Conservation (phyloP, 2,113 vertebrate genomes). For the Takifugu bimaculatus region DNA sequence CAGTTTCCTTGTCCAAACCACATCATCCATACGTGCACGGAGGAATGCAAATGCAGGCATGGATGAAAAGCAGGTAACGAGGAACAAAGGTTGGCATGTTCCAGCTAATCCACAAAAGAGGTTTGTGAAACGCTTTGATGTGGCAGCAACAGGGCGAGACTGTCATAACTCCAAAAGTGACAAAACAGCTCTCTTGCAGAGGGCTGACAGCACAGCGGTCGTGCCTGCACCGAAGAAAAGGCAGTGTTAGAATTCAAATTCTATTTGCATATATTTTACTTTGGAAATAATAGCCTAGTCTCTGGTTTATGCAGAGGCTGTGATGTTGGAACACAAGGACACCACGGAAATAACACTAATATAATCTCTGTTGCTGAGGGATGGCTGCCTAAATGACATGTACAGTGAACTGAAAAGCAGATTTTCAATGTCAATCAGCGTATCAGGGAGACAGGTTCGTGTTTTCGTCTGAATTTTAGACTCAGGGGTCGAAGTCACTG, state of each 20-base stretch:
- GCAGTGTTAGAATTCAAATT: slow-evolving; percentile 27
- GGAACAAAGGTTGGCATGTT: slow-evolving; percentile 44
- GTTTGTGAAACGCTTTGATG: slow-evolving; percentile 22
- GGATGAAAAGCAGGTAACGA: slow-evolving; percentile 9
- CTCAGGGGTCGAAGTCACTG: slow-evolving; percentile 44
- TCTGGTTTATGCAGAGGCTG: slow-evolving; percentile 50
- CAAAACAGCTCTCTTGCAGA: too few relatives aligned
- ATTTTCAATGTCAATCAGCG: slow-evolving; percentile 64
- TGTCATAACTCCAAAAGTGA: too few relatives aligned
- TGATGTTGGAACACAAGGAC: slow-evolving; percentile 66
- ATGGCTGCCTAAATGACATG: slow-evolving; percentile 48
- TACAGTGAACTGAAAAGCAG: slow-evolving; percentile 57
- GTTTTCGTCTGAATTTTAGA: slow-evolving; percentile 44
- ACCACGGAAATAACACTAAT: slow-evolving; percentile 63
- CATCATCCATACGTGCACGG: background rate
- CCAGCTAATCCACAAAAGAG: slow-evolving; percentile 31
- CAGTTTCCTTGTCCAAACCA: slow-evolving; percentile 1
- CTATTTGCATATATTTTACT: slow-evolving; percentile 56
- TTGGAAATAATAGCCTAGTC: slow-evolving; percentile 28
- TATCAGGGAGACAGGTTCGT: slow-evolving; percentile 32
- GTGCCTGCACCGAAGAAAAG: slow-evolving; percentile 5
- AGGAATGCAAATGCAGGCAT: slow-evolving; percentile 6
- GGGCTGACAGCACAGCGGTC: too few relatives aligned
- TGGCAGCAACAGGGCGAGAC: background rate
- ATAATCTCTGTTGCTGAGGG: slow-evolving; percentile 48